A percentile compares a stretch with the other conserved stretches of the same genome.
phyloP scores from a whole-genome alignment of 2,797 vertebrate species.

The Brotogeris chrysoptera region DNA sequence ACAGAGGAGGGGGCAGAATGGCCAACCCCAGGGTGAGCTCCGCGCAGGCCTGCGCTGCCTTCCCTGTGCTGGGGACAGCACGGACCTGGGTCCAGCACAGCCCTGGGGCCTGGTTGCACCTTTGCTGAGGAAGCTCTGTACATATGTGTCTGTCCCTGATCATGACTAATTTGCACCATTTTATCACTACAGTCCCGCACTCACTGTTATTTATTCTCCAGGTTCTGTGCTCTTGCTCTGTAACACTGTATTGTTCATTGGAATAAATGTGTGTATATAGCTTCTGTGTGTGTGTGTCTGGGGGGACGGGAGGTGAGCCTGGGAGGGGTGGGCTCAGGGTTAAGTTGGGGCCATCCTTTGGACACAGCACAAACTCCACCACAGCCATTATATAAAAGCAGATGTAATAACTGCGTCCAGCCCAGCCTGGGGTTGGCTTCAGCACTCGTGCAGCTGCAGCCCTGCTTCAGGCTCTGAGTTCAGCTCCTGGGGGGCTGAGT shows the following conservation, averaged over 20 bases:
- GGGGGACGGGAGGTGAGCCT: neutral
- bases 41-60: rapidly evolving
- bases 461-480: rapidly evolving
- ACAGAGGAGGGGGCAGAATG: rapidly evolving
- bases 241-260: neutral
- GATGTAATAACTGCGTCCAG: neutral
- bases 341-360: rapidly evolving
- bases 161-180: conserved; percentile 20
- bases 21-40: neutral
- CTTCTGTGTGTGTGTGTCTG: neutral
- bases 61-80: neutral
- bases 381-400: rapidly evolving
- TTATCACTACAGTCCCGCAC: conserved; percentile 45
- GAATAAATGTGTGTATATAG: neutral
- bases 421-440: rapidly evolving
- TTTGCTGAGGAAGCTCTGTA: neutral
- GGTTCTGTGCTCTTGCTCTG: neutral
- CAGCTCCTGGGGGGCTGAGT: neutral
- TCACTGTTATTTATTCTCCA: conserved; percentile 22
- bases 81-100: neutral
- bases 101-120: neutral
- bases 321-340: rapidly evolving
- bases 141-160: neutral
- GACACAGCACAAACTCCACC: neutral
- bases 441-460: rapidly evolving